Conservation (phyloP, 2,113 vertebrate species). For the Struthidea cinerea region DNA sequence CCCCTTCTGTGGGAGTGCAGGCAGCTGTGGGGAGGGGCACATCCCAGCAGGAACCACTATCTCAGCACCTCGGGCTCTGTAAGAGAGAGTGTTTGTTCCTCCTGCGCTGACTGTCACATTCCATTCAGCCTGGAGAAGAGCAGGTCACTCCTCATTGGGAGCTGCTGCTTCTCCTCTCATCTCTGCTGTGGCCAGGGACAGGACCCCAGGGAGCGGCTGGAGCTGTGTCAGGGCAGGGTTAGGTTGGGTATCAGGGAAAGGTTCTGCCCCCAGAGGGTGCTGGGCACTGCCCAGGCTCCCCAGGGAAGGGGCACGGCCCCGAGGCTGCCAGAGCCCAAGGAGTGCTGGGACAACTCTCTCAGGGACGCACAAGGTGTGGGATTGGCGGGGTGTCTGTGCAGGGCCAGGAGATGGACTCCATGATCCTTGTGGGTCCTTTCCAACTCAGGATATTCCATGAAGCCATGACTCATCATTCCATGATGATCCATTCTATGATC, state of each 20-base stretch:
- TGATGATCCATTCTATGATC: not conserved
- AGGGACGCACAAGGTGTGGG: not conserved
- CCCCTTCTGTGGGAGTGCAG: not conserved
- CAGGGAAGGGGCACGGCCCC: not conserved
- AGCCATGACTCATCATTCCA: not conserved
- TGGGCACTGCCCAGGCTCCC: not conserved
- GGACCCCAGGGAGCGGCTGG: fast-evolving
- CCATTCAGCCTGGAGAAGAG: too few relatives aligned
- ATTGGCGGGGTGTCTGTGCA: not conserved
- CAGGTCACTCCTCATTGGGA: not conserved
- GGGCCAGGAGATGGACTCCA: not conserved
- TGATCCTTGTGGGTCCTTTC: not conserved
- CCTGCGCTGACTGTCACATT: not conserved
- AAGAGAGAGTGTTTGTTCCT: not conserved
- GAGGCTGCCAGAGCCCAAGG: not conserved
- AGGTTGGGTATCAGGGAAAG: not conserved
- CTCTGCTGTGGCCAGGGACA: not conserved
- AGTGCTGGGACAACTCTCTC: fast-evolving
- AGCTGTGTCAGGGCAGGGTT: not conserved
- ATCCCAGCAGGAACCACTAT: not conserved
- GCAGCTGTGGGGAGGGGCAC: not conserved
- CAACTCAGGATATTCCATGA: not conserved
- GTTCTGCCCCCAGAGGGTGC: not conserved
- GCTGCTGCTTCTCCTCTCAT: not conserved
- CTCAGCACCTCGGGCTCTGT: not conserved